phyloP scores from a whole-genome alignment of 2,797 vertebrate genomes.

The Pangasius djambal region DNA sequence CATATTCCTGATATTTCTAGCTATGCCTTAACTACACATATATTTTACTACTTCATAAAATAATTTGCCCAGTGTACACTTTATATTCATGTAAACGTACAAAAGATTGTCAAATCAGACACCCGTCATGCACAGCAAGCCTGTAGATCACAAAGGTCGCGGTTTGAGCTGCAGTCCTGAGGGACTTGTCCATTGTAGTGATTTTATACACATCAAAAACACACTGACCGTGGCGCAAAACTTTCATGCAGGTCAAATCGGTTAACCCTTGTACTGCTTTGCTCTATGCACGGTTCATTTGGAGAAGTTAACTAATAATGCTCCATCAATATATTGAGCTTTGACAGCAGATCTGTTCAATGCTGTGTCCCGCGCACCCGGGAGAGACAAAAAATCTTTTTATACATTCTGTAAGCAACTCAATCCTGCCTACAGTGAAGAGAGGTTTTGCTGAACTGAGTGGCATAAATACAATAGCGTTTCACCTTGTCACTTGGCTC shows the following conservation, averaged over 20 bases:
- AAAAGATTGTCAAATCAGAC: conserved; percentile 28
- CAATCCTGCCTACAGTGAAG: conserved; percentile 27
- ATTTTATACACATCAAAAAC: conserved; percentile 41
- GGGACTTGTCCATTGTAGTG: conserved; percentile 29
- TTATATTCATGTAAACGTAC: conserved; percentile 12
- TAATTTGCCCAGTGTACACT: background rate
- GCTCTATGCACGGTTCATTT: conserved; percentile 55
- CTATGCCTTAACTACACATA: background rate
- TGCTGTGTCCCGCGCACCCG: conserved; percentile 48
- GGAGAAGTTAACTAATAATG: conserved; percentile 57
- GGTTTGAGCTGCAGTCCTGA: conserved; percentile 29
- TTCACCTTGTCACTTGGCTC: conserved; percentile 58
- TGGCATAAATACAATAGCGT: conserved; percentile 56
- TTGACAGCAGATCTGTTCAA: conserved; percentile 59
- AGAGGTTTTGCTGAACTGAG: conserved; percentile 53
- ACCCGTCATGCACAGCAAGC: conserved; percentile 25
- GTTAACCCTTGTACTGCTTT: conserved; percentile 54
- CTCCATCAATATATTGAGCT: conserved; percentile 70
- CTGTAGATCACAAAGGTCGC: conserved; percentile 39
- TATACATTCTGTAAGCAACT: conserved; percentile 50
- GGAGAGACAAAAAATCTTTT: conserved; percentile 54
- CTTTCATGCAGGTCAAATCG: conserved; percentile 53
- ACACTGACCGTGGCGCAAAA: conserved; percentile 43
- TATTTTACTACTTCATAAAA: background rate
- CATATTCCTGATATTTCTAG: background rate